phyloP scores from a whole-genome alignment of 2,888 invertebrate genomes.

The Metalampra italica region DNA sequence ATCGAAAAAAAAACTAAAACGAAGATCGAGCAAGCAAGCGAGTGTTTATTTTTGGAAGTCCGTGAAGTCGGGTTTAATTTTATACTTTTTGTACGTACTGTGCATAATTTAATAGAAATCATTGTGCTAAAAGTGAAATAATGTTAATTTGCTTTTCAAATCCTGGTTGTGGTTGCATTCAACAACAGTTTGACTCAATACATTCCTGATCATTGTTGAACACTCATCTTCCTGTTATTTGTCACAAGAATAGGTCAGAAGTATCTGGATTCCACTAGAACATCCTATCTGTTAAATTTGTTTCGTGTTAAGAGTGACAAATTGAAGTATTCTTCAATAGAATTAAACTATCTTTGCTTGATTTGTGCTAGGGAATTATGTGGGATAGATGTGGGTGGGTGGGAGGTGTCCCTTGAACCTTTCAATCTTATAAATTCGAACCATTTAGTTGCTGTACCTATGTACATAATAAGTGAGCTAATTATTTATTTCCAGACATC shows the following conservation, averaged over 20 bases:
- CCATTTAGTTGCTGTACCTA: background rate
- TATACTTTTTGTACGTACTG: constrained; percentile 37
- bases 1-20: background rate
- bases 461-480: background rate
- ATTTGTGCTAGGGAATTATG: no score
- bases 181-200: background rate
- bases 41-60: constrained; percentile 56
- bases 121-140: background rate
- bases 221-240: constrained; percentile 23
- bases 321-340: no score
- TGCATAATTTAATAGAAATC: background rate
- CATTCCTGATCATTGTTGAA: background rate
- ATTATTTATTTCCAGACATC: constrained; percentile 20
- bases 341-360: no score
- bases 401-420: constrained; percentile 4
- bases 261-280: constrained; percentile 16
- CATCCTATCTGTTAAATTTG: no score
- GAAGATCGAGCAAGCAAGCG: constrained; percentile 1
- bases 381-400: constrained; percentile 2
- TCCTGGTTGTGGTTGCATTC: background rate
- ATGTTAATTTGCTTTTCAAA: background rate
- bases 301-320: no score
- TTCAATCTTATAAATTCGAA: background rate
- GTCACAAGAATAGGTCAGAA: constrained; percentile 4
- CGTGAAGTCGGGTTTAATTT: constrained; percentile 41